Evolutionary conservation across 2,797 vertebrate species (phyloP).

Genomic region (Pseudochirops corinnae): DNA sequence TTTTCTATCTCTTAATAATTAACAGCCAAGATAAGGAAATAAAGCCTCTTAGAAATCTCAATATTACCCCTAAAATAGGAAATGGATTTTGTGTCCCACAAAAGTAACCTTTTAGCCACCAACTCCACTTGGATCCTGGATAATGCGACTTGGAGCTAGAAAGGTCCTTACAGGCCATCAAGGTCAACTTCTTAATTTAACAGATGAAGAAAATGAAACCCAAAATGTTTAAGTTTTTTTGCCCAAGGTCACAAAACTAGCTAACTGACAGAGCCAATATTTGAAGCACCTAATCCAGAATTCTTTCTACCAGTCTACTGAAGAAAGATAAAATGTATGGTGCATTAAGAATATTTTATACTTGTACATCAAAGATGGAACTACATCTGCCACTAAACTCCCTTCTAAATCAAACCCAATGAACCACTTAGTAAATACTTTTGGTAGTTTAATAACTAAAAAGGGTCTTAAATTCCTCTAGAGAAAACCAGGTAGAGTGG

Average conservation of each 20-base stretch:
- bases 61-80: background rate
- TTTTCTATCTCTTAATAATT: slow-evolving; percentile 45
- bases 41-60: slow-evolving; percentile 30
- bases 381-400: slow-evolving; percentile 14
- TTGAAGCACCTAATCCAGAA: background rate
- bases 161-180: background rate
- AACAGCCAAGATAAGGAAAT: slow-evolving; percentile 34
- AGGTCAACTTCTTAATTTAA: background rate
- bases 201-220: background rate
- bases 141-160: background rate
- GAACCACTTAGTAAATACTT: slow-evolving; percentile 9
- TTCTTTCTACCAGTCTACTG: slow-evolving; percentile 15
- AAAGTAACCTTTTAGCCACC: background rate
- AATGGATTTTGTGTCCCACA: slow-evolving; percentile 41
- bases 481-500: slow-evolving; percentile 29
- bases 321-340: slow-evolving; percentile 53
- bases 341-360: slow-evolving; percentile 6
- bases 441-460: slow-evolving; percentile 11
- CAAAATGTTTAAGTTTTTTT: background rate
- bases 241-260: background rate
- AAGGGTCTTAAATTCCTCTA: slow-evolving; percentile 32
- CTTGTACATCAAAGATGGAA: slow-evolving; percentile 39
- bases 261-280: background rate
- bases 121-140: background rate
- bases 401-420: slow-evolving; percentile 40